Evolutionary conservation across 2,888 invertebrate species (phyloP).

Genomic region (Cataglyphis albicans): DNA sequence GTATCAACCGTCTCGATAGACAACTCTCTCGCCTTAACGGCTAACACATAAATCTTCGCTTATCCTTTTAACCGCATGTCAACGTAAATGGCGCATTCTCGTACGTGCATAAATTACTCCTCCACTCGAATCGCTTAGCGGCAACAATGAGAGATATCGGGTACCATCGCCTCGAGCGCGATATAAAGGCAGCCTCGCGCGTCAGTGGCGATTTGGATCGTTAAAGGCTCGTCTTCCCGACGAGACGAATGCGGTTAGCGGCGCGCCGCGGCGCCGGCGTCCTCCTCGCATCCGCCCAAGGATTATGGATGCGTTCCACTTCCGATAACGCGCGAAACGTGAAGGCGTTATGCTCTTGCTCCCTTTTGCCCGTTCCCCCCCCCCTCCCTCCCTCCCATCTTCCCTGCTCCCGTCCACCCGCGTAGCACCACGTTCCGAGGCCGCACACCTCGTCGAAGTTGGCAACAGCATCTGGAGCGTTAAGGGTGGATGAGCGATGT

Average conservation of each 20-base stretch:
- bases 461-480: constrained; percentile 79
- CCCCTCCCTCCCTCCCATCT: neutral
- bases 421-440: constrained; percentile 1
- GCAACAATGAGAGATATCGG: constrained; percentile 37
- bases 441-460: constrained; percentile 70
- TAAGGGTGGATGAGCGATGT: constrained; percentile 82
- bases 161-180: neutral
- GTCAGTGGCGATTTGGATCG: constrained; percentile 53
- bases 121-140: constrained; percentile 27
- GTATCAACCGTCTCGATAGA: constrained; percentile 25
- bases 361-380: neutral
- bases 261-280: constrained; percentile 22
- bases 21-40: constrained; percentile 48
- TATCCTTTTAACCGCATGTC: constrained; percentile 46
- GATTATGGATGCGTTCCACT: constrained; percentile 75
- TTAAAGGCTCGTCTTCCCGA: constrained; percentile 69
- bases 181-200: constrained; percentile 24
- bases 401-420: neutral
- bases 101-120: constrained; percentile 40
- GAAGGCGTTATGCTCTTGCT: constrained; percentile 55
- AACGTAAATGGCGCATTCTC: constrained; percentile 34
- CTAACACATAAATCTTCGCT: constrained; percentile 55
- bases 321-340: constrained; percentile 70
- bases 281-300: constrained; percentile 44
- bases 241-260: constrained; percentile 62